Percentiles rank a stretch among this genome's conserved stretches.
Evolutionary conservation across 2,888 invertebrate species (phyloP).

Genomic region (Drosophila austrosaltans): DNA sequence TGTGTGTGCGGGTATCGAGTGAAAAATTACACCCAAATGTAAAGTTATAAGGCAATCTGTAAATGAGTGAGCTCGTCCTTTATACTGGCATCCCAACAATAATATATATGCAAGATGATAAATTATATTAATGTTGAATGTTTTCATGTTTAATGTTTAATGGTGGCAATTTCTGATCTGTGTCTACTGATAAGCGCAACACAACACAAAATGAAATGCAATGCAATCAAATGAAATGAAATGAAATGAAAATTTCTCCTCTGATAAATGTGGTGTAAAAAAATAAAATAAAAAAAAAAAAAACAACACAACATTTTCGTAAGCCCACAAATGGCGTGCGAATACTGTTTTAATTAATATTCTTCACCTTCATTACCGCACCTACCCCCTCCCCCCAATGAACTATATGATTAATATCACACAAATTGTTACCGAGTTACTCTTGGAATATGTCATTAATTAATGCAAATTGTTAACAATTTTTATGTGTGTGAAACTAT

Average conservation of each 20-base stretch:
- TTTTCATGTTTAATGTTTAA: constrained; percentile 24
- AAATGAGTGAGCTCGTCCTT: constrained; percentile 32
- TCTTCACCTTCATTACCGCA: background rate
- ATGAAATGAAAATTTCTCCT: constrained; percentile 14
- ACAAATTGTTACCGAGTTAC: background rate
- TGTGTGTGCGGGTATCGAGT: constrained; percentile 28
- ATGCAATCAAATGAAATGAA: constrained; percentile 21
- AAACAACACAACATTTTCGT: constrained; percentile 51
- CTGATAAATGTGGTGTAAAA: constrained; percentile 19
- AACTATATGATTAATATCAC: constrained; percentile 48
- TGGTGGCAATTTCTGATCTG: constrained; percentile 64
- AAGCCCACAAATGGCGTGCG: constrained; percentile 38
- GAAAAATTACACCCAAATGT: constrained; percentile 67
- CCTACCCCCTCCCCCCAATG: background rate
- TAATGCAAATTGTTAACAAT: constrained; percentile 33
- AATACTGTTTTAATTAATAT: constrained; percentile 63
- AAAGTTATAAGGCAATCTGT: constrained; percentile 53
- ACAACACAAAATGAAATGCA: constrained; percentile 8
- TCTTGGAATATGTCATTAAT: constrained; percentile 36
- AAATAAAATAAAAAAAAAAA: background rate
- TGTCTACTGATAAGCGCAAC: constrained; percentile 30
- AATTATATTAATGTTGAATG: constrained; percentile 74
- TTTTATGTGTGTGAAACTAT: constrained; percentile 32
- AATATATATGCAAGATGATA: constrained; percentile 50
- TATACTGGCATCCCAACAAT: constrained; percentile 13